Base-by-base conservation (phyloP, 2,113 vertebrate species). In the Anhinga anhinga region DNA sequence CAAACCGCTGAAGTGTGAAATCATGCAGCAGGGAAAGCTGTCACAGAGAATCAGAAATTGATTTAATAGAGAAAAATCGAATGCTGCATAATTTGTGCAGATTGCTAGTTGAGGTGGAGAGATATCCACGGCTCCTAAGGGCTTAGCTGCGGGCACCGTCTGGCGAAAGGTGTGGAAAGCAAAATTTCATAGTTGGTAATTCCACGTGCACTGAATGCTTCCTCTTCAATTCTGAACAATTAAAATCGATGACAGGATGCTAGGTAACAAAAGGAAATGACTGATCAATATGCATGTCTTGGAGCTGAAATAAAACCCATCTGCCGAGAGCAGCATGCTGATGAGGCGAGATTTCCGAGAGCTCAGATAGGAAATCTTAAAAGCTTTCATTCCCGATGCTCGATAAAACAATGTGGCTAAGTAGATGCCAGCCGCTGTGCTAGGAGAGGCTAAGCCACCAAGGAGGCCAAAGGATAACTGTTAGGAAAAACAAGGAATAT, bases 231-330 rank as follows among this genome's bases (percentile, higher is more conserved):
- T 32, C 44, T 3, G 3, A 80, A 83, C 74, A 81, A 92, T 94
- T 96, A 94, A 66, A 96, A 96, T 95, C 93, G 13, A 96, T 94
- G 93, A 53, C 53, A 65, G 90, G 92, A 93, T 86, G 62, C 67
- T 56, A 83, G 72, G 88, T 97, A 95, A 92, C 90, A 92, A 95
- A 97, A 88, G 92, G 52, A 88, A 86, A 81, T 83, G 94, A 63
- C 90, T 90, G 92, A 96, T 95, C 95, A 97, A 97, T 93, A 96
- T 96, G 86, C 90, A 92, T 86, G 94, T 56, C 92, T 95, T 95
- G 93, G 90, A 91, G 88, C 83, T 67, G 80, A 89, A 83, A 95
- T 78, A 47, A 61, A 96, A 86, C 42, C 82, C 0, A 2, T 50
- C 92, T 90, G 88, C 80, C 29, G 45, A 55, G 79, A 92, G 95